Evolutionary conservation across 37 sponge, comb jelly and placozoan genomes (phyloP).

Genomic region (Lycopodina hypogea): DNA sequence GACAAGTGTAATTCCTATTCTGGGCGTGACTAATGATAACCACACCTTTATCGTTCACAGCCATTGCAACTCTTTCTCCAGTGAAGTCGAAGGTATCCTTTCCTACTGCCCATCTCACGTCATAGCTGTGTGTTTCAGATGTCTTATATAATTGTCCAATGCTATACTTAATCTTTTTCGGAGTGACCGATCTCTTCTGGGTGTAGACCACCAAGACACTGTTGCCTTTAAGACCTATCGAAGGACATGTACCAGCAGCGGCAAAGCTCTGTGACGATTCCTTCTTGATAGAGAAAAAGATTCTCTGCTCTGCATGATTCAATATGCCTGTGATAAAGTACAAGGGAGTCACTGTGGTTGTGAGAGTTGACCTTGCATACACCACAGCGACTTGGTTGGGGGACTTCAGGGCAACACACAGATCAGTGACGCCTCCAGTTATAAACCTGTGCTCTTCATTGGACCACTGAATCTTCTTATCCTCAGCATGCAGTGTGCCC

Average conservation of each 20-base stretch:
- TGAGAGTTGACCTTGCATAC: background rate
- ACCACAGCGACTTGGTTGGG: background rate
- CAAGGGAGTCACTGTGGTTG: background rate
- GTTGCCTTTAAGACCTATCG: background rate
- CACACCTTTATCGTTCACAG: background rate
- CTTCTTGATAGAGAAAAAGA: background rate
- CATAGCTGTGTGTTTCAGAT: background rate
- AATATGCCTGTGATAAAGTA: background rate
- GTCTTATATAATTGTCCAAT: background rate
- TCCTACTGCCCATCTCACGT: background rate
- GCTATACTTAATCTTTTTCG: background rate
- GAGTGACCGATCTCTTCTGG: background rate
- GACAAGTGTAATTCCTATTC: background rate
- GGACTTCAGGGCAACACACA: background rate
- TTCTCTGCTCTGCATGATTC: background rate
- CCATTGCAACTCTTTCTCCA: background rate
- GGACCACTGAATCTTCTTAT: background rate
- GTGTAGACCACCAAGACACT: background rate
- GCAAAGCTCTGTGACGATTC: conserved; percentile 1
- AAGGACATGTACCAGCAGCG: background rate
- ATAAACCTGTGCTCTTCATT: conserved; percentile 2
- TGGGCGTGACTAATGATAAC: background rate
- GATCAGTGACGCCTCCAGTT: background rate
- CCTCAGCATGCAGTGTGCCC: background rate
- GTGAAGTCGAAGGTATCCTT: background rate